A percentile compares a stretch with the other conserved stretches of the same genome.
phyloP scores from a whole-genome alignment of 2,888 invertebrate genomes.

The Proisotoma minuta region DNA sequence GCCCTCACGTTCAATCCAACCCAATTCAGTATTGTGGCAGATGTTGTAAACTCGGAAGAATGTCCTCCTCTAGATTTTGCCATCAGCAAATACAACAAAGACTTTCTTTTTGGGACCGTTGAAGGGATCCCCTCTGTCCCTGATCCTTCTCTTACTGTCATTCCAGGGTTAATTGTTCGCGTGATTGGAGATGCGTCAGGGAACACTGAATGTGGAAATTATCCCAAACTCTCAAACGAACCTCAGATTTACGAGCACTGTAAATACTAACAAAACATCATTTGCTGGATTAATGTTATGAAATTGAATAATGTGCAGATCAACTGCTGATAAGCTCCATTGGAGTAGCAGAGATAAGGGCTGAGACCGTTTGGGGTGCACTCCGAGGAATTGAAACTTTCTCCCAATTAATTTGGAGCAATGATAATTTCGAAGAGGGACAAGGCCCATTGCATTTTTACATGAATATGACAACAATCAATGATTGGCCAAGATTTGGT shows the following conservation, averaged over 20 bases:
- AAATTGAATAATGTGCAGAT: conserved; percentile 3
- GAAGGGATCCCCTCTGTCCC: conserved; percentile 7
- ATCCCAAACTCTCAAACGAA: conserved; percentile 20
- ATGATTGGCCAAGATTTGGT: conserved; percentile 22
- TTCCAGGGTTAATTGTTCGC: conserved; percentile 15
- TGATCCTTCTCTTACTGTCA: conserved; percentile 13
- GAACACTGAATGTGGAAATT: conserved; percentile 22
- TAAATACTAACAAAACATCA: conserved; percentile 2
- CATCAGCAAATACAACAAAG: conserved; percentile 23
- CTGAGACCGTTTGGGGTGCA: conserved; percentile 15
- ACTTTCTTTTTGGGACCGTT: conserved; percentile 20
- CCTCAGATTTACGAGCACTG: conserved; percentile 20
- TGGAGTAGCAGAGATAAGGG: conserved; percentile 3
- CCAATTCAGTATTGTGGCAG: conserved; percentile 15
- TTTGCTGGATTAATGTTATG: background rate
- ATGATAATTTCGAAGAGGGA: background rate
- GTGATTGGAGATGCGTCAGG: conserved; percentile 10
- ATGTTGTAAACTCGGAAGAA: background rate
- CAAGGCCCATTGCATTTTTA: conserved; percentile 6
- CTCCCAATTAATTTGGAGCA: conserved; percentile 11
- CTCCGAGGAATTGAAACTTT: conserved; percentile 17
- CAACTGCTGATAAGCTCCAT: conserved; percentile 7
- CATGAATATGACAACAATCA: conserved; percentile 11
- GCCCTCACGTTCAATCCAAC: conserved; percentile 22
- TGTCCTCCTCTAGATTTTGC: conserved; percentile 33